Conservation (phyloP, 2,113 vertebrate genomes). For the Tylochromis polylepis region DNA sequence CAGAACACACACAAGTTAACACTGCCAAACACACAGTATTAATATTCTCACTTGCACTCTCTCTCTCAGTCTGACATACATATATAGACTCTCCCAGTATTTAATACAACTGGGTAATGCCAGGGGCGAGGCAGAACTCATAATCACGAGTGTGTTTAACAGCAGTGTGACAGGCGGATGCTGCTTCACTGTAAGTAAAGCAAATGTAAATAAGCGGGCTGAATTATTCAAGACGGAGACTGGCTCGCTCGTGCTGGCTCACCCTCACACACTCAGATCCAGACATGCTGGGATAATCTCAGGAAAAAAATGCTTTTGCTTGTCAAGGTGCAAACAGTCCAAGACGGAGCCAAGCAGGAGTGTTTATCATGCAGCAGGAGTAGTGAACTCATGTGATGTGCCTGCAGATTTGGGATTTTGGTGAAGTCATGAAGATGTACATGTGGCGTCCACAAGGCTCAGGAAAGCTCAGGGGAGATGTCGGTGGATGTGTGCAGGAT, state of each 20-base stretch:
- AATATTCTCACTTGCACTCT: slow-evolving; percentile 16
- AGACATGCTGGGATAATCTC: slow-evolving; percentile 43
- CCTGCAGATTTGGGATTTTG: not conserved
- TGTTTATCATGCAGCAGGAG: not conserved
- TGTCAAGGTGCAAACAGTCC: slow-evolving; percentile 16
- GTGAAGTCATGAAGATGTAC: not conserved
- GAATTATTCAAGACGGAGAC: slow-evolving; percentile 50
- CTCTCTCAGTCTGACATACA: slow-evolving; percentile 2
- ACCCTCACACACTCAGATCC: slow-evolving; percentile 9
- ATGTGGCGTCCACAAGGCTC: not conserved
- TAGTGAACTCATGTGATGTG: not conserved
- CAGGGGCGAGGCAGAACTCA: slow-evolving; percentile 45
- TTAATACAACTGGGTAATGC: slow-evolving; percentile 49
- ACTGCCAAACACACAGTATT: slow-evolving; percentile 29
- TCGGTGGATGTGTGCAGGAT: not conserved
- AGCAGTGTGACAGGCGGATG: slow-evolving; percentile 56
- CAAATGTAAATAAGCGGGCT: slow-evolving; percentile 54
- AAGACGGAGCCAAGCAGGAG: not conserved
- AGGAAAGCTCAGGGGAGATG: not conserved
- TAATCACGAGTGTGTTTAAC: slow-evolving; percentile 56
- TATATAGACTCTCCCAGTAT: slow-evolving; percentile 13
- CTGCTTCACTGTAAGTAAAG: slow-evolving; percentile 63
- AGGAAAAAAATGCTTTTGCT: not conserved
- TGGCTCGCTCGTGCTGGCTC: slow-evolving; percentile 18
- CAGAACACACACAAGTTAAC: slow-evolving; percentile 14